Percentiles rank a stretch among this genome's conserved stretches.
These are phyloP conservation scores for Arvicanthis niloticus DNA, from an alignment of 2,113 vertebrate species.

Conservation along the genomic window DNA sequence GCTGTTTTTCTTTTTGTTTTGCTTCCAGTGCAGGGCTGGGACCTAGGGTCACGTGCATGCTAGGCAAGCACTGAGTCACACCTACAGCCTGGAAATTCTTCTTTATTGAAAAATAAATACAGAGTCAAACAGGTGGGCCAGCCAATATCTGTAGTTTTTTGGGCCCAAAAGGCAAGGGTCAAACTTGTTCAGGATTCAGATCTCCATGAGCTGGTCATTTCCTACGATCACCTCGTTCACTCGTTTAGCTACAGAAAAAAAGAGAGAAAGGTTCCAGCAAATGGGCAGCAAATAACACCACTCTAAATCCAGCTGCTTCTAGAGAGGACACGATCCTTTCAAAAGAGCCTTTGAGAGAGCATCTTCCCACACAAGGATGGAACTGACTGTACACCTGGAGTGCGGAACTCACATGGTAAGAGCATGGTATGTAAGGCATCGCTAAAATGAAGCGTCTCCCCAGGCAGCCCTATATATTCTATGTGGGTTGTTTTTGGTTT, in stretches of 20 bases:
- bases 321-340: conserved; percentile 55
- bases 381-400: neutral
- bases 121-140: conserved; percentile 82
- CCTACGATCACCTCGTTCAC: conserved; percentile 98
- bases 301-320: conserved; percentile 57
- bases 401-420: neutral
- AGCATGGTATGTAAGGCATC: neutral
- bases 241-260: conserved; percentile 92
- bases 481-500: neutral
- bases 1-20: neutral
- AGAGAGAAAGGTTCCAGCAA: conserved; percentile 62
- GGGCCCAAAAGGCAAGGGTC: conserved; percentile 72
- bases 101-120: conserved; percentile 91
- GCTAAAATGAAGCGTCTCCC: conserved; percentile 6
- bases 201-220: conserved; percentile 98
- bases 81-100: conserved; percentile 57
- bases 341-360: conserved; percentile 67
- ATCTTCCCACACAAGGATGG: neutral
- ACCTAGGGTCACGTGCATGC: neutral
- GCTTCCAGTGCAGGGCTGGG: neutral
- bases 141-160: conserved; percentile 75
- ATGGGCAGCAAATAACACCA: conserved; percentile 29
- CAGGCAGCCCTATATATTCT: neutral
- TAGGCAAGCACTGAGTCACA: neutral
- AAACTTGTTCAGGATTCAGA: conserved; percentile 88